Base-by-base conservation (phyloP, 2,888 invertebrate genomes). In the Brassicogethes aeneus region DNA sequence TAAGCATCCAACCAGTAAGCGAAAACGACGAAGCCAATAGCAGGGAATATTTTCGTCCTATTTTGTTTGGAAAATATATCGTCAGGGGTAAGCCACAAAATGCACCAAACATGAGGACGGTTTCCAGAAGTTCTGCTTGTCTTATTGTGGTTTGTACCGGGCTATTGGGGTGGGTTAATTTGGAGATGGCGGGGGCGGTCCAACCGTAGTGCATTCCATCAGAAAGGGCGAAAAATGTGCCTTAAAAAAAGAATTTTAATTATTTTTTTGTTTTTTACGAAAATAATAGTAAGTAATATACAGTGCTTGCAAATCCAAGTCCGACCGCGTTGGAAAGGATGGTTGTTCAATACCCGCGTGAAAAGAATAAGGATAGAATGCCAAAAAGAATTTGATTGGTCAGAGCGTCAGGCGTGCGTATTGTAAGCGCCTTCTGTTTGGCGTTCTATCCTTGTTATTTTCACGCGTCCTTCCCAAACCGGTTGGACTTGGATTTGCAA, bases 151-250 rank as follows among this genome's bases (percentile, higher is more conserved):
- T 58, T 35, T 47, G 34, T 2, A 66, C 53, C 3, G 64, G 64
- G 23, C 56, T 53, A 30, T 57, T 51, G 1, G 47, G 45, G 2
- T 50, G 40, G 33, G 60, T 44, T 1, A 68, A 52, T 14, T 63
- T 53, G 1, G 67, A 67, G 3, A 66, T 56, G 2, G 64, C 55
- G 3, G 68, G 67, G 2, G 67, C 62, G 10, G 66, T 64, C 68
- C 68, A 68, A 8, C 64, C 65, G 36, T 68, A 68, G 47, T 66
- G 64, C 62, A 68, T 67, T 17, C 68, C 68, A 59, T 68, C 68
- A 13, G 66, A 64, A 36, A 68, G 55, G 3, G 63, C 63, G 35
- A 59, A 56, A n/a, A 63, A 42, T 3, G 62, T 64, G 30, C 56
- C 64, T 65, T 45, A 34, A 58, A 37, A 37, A 43, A 40, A 38